Conservation (phyloP, 2,888 invertebrate species). For the Acrobasis repandana region DNA sequence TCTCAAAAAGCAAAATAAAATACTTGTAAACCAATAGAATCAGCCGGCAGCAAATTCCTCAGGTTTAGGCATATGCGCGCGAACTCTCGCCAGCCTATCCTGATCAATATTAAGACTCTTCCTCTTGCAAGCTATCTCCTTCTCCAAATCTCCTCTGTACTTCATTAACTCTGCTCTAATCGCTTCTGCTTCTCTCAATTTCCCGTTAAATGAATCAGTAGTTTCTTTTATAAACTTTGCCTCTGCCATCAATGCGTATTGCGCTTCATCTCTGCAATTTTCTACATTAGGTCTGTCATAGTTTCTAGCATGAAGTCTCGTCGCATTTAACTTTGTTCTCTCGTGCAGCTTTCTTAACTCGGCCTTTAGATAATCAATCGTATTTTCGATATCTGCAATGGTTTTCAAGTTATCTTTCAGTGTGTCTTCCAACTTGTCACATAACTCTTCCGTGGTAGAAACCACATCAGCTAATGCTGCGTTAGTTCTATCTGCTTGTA, state of each 20-base stretch:
- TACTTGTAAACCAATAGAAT: neutral
- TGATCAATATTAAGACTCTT: slow-evolving; percentile 87
- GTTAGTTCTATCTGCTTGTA: slow-evolving; percentile 92
- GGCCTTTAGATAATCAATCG: slow-evolving; percentile 86
- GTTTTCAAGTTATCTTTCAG: slow-evolving; percentile 88
- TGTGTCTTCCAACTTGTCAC: slow-evolving; percentile 86
- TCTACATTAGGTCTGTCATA: slow-evolving; percentile 89
- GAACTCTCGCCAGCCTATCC: slow-evolving; percentile 83
- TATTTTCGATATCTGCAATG: slow-evolving; percentile 89
- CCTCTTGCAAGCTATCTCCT: slow-evolving; percentile 87
- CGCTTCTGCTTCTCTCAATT: slow-evolving; percentile 85
- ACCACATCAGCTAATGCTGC: slow-evolving; percentile 87
- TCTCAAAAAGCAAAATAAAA: neutral
- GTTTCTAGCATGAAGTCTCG: slow-evolving; percentile 88
- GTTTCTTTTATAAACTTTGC: slow-evolving; percentile 84
- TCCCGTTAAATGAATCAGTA: slow-evolving; percentile 76
- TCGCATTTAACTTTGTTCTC: slow-evolving; percentile 92
- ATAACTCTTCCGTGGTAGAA: slow-evolving; percentile 87
- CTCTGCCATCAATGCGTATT: slow-evolving; percentile 88
- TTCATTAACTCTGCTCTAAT: slow-evolving; percentile 79
- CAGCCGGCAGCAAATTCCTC: slow-evolving; percentile 83
- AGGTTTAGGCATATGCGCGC: slow-evolving; percentile 87
- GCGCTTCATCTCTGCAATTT: slow-evolving; percentile 91
- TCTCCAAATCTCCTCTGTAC: slow-evolving; percentile 85
- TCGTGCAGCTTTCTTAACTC: slow-evolving; percentile 88